These are phyloP conservation scores for Anolis carolinensis DNA, from an alignment of 2,113 vertebrate genomes.

Conservation along the genomic window DNA sequence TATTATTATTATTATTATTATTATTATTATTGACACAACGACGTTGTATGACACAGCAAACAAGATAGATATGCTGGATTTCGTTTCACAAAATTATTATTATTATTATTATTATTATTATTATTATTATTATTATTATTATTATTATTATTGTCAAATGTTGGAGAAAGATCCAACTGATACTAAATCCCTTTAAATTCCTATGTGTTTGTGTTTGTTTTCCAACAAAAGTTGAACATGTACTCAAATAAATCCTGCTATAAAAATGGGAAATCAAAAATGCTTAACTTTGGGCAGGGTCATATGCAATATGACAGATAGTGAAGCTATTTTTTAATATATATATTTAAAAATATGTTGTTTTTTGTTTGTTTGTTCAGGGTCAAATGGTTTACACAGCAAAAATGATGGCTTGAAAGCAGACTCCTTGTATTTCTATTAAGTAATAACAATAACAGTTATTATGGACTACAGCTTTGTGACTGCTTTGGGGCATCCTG, in stretches of 20 bases:
- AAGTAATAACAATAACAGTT: constrained; percentile 19
- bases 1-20: no score
- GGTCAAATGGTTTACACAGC: constrained; percentile 8
- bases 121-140: no score
- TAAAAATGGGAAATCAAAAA: neutral
- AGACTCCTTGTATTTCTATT: constrained; percentile 51
- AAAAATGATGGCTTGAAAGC: constrained; percentile 23
- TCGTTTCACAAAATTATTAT: no score
- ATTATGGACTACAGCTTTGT: constrained; percentile 46
- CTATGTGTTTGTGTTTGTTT: neutral
- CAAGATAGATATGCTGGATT: no score
- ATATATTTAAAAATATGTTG: neutral
- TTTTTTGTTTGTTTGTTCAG: constrained; percentile 12
- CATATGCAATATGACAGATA: neutral
- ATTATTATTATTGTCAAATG: no score
- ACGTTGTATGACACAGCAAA: no score
- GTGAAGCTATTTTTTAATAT: neutral
- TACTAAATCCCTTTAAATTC: neutral
- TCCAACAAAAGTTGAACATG: neutral
- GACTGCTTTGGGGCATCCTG: constrained; percentile 61
- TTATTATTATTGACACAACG: no score
- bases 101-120: no score
- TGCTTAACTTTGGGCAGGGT: neutral
- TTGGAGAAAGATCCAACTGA: neutral
- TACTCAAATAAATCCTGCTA: neutral